Evolutionary conservation across 2,888 invertebrate species (phyloP), one percentile per base, ranked within the genome.

Genomic region (Tachina fera): DNA sequence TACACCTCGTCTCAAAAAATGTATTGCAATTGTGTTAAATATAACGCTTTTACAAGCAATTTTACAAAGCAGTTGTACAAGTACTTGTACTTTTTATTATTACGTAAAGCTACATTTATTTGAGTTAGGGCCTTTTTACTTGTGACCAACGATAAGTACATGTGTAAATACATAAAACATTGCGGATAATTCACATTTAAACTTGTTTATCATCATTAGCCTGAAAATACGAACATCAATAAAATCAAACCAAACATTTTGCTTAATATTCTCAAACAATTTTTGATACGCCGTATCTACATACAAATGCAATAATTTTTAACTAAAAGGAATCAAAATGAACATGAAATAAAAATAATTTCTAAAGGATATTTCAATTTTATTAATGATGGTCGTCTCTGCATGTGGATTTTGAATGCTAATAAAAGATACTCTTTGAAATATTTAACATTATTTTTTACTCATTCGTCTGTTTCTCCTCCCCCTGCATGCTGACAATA

Each of bases 341-440:
- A 58, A 71, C 31, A 58, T 43, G 3, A 58, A 45, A 45, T 43
- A 4, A 5, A 22, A 58, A n/a, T 58, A 22, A 31, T 11, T 45
- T 58, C 31, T 58, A 47, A 45, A 58, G 8, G 8, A 58, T 45
- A 71, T 58, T 58, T 58, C 71, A 56, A 58, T 70, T 53, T 53
- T 51, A 41, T 53, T 70, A 53, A 71, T 58, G 58, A 58, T 22
- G 22, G 56, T 58, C 43, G 56, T 45, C 56, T 63, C 16, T 22
- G 39, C 16, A 47, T 68, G 22, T 51, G 49, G 47, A 47, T 16
- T 39, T 31, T 14, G 11, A 39, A 67, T 70, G 43, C 43, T 43
- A 56, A 43, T 53, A 43, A 70, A 70, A 56, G 53, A 56, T 56
- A 70, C 53, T 43, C 53, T 70, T 70, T 43, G 53, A 43, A 56